A percentile compares a stretch with the other conserved stretches of the same genome.
phyloP scores from a whole-genome alignment of 2,113 vertebrate species.

The Alces alces region DNA sequence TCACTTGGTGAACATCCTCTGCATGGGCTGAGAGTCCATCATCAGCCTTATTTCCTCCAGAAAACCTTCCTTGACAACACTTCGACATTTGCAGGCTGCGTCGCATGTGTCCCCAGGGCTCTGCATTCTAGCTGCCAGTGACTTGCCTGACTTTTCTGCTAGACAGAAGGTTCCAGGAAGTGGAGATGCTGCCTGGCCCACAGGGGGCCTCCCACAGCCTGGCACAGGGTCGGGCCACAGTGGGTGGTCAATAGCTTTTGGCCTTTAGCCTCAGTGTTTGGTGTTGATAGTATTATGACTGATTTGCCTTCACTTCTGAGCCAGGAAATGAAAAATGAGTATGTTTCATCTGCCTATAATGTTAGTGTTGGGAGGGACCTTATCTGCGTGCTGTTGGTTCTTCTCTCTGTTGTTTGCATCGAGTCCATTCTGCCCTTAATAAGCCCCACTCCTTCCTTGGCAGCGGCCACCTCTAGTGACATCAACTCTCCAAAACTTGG shows the following conservation, averaged over 20 bases:
- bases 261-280: not conserved
- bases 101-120: not conserved
- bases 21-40: not conserved
- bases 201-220: not conserved
- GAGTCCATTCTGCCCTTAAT: not conserved
- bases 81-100: not conserved
- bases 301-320: not conserved
- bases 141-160: not conserved
- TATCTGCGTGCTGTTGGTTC: accelerated
- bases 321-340: not conserved
- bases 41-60: not conserved
- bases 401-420: not conserved
- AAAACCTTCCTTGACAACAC: not conserved
- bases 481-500: not conserved
- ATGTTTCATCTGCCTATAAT: not conserved
- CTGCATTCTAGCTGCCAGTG: not conserved
- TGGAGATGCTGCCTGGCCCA: not conserved
- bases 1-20: not conserved
- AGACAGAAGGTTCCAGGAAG: not conserved
- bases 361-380: not conserved
- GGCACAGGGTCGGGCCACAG: not conserved
- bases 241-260: not conserved
- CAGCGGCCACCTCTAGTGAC: not conserved
- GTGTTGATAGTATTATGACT: not conserved
- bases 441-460: not conserved